phyloP scores from a whole-genome alignment of 2,113 vertebrate species.

The Pachycephala philippinensis region DNA sequence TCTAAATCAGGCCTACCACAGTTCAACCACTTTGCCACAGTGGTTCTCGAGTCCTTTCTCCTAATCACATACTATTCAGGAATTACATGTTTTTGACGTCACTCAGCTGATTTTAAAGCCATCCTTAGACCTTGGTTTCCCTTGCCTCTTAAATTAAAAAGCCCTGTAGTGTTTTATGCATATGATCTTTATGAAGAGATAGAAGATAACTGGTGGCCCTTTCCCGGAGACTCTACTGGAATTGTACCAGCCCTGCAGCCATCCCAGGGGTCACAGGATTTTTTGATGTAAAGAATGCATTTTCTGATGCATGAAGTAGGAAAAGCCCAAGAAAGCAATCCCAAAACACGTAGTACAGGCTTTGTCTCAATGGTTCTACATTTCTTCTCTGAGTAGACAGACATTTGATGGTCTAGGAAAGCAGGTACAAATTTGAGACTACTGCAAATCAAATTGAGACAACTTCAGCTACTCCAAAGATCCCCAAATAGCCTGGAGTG shows the following conservation, averaged over 20 bases:
- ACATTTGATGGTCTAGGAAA: not conserved
- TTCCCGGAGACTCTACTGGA: not conserved
- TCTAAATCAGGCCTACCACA: not conserved
- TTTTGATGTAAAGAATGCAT: not conserved
- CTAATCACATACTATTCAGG: not conserved
- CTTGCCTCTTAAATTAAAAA: not conserved
- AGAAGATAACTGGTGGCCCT: not conserved
- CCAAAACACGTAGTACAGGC: not conserved
- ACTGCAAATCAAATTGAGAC: not conserved
- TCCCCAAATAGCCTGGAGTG: not conserved
- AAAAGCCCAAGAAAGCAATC: not conserved
- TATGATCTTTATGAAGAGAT: not conserved
- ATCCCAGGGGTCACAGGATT: not conserved
- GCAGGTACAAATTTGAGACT: not conserved
- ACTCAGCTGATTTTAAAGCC: not conserved
- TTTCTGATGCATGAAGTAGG: not conserved
- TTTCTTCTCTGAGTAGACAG: not conserved
- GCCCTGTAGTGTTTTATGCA: too few species aligned
- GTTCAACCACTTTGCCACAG: not conserved
- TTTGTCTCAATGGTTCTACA: not conserved
- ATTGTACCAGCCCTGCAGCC: not conserved
- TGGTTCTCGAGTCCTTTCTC: not conserved
- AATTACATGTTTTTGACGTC: not conserved
- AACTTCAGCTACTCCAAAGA: not conserved
- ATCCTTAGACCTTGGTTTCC: not conserved